Evolutionary conservation across 2,888 invertebrate genomes (phyloP).

Genomic region (Agrotis ipsilon): DNA sequence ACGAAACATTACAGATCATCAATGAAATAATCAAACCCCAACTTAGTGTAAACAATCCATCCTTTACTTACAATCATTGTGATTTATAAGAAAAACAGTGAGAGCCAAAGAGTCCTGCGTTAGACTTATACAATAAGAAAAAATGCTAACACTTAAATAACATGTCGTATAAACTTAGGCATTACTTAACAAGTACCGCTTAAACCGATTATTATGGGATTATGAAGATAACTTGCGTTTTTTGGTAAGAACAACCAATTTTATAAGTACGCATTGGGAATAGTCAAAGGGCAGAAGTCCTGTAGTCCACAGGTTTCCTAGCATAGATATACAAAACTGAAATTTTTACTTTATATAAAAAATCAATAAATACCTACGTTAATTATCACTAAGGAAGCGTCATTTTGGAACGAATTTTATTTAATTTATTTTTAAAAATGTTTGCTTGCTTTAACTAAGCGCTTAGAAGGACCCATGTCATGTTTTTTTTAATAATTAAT

Average conservation of each 20-base stretch:
- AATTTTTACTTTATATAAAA: constrained; percentile 69
- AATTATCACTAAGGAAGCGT: constrained; percentile 82
- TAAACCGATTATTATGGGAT: constrained; percentile 78
- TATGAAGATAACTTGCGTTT: constrained; percentile 63
- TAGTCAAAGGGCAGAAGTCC: constrained; percentile 55
- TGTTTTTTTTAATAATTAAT: constrained; percentile 42
- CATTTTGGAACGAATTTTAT: constrained; percentile 74
- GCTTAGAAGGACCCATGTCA: constrained; percentile 66
- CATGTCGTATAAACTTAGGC: constrained; percentile 89
- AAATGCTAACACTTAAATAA: constrained; percentile 88
- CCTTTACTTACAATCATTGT: constrained; percentile 58
- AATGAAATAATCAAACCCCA: constrained; percentile 49
- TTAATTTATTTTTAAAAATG: constrained; percentile 52
- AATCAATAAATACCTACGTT: constrained; percentile 77
- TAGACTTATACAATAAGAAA: constrained; percentile 85
- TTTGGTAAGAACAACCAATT: constrained; percentile 56
- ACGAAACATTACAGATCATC: neutral
- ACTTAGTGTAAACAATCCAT: constrained; percentile 64
- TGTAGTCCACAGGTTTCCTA: constrained; percentile 60
- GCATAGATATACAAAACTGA: constrained; percentile 68
- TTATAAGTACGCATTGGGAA: constrained; percentile 63
- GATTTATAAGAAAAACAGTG: constrained; percentile 63
- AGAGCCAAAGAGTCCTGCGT: constrained; percentile 82
- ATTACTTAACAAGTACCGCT: constrained; percentile 88
- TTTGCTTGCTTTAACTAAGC: constrained; percentile 60